Evolutionary conservation across 2,113 vertebrate species (phyloP).

Genomic region (Hystrix cristata): DNA sequence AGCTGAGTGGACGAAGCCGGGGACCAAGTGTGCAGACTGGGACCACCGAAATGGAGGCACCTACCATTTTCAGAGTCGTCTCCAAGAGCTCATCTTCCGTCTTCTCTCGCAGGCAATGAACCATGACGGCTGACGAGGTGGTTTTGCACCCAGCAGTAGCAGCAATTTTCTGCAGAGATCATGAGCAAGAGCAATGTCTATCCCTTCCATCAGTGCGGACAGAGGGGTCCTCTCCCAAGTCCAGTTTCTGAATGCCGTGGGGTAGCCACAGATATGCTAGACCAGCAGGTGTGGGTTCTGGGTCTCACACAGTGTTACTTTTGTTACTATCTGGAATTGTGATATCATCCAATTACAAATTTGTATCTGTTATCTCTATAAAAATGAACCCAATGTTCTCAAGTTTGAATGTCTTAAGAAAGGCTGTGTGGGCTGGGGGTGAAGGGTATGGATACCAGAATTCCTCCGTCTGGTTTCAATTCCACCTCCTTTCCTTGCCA

Average conservation of each 20-base stretch:
- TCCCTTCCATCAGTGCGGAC: rapidly evolving
- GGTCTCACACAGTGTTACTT: neutral
- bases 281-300: neutral
- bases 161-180: constrained; percentile 65
- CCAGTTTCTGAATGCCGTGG: rapidly evolving
- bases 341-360: rapidly evolving
- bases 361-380: neutral
- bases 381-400: neutral
- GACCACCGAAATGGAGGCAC: rapidly evolving
- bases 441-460: neutral
- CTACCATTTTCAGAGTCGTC: neutral
- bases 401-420: neutral
- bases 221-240: rapidly evolving
- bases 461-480: neutral
- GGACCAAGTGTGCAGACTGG: rapidly evolving
- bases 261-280: neutral
- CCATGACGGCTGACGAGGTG: constrained; percentile 53
- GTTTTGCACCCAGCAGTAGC: constrained; percentile 52
- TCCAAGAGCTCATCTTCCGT: constrained; percentile 69
- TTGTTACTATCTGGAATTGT: neutral
- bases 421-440: no score
- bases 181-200: neutral
- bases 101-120: constrained; percentile 78
- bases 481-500: neutral
- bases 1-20: neutral